phyloP scores from a whole-genome alignment of 2,888 invertebrate genomes.

The Elysia crispata region DNA sequence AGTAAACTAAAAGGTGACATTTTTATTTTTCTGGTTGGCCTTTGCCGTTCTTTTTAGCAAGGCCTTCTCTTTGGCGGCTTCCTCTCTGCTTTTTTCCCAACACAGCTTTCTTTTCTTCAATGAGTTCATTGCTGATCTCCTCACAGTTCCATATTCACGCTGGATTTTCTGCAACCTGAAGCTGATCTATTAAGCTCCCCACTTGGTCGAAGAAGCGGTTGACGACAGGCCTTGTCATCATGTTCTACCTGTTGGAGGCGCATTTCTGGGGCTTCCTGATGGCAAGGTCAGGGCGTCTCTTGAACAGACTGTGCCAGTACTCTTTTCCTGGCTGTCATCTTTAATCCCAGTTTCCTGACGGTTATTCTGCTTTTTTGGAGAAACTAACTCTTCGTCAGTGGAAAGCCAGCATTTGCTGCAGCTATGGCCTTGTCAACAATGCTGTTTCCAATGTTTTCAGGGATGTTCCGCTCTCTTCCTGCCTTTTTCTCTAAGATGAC shows the following conservation, averaged over 20 bases:
- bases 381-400: slow-evolving; percentile 26
- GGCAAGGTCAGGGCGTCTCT: slow-evolving; percentile 24
- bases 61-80: background rate
- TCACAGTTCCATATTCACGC: slow-evolving; percentile 35
- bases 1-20: too few species aligned
- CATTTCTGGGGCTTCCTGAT: slow-evolving; percentile 19
- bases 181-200: background rate
- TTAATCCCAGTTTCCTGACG: background rate
- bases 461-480: slow-evolving; percentile 16
- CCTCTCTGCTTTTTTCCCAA: too few species aligned
- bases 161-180: slow-evolving; percentile 11
- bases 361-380: background rate
- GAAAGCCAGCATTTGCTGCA: slow-evolving; percentile 11
- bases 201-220: slow-evolving; percentile 19
- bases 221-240: slow-evolving; percentile 7
- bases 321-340: slow-evolving; percentile 28
- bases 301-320: slow-evolving; percentile 3
- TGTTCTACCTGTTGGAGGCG: background rate
- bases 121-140: too few species aligned
- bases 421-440: slow-evolving; percentile 3
- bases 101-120: too few species aligned
- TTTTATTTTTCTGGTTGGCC: background rate
- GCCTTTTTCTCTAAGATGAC: background rate
- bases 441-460: slow-evolving; percentile 14
- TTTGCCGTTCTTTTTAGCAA: background rate